phyloP scores from a whole-genome alignment of 2,797 vertebrate genomes.

The Acridotheres tristis region DNA sequence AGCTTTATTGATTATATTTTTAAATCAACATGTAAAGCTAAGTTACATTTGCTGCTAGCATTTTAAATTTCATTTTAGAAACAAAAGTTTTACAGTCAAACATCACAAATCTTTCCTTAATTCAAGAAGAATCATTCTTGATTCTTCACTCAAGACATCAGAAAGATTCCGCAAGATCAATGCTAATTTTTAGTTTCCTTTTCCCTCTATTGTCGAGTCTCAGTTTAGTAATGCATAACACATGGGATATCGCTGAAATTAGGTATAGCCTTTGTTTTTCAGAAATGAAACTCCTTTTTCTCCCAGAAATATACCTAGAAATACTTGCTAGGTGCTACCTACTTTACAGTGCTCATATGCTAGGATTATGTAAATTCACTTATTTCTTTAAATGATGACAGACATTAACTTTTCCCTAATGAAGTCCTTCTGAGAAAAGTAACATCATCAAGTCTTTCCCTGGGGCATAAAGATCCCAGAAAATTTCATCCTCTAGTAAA shows the following conservation, averaged over 20 bases:
- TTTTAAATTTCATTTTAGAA: not conserved
- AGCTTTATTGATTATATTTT: not conserved
- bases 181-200: not conserved
- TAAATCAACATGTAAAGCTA: not conserved
- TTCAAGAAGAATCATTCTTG: no score
- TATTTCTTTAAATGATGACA: not conserved
- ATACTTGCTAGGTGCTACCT: not conserved
- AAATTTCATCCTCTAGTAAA: not conserved
- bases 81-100: accelerated
- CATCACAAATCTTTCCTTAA: not conserved
- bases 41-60: not conserved
- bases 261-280: not conserved
- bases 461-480: not conserved
- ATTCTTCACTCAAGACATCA: not conserved
- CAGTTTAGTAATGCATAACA: not conserved
- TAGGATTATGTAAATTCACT: not conserved
- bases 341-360: not conserved
- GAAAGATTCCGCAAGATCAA: not conserved
- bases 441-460: not conserved
- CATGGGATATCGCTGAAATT: not conserved
- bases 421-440: not conserved
- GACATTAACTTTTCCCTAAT: not conserved
- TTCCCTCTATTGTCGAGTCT: not conserved
- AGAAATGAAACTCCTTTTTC: not conserved
- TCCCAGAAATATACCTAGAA: not conserved